These are phyloP conservation scores for Augiades crinisus DNA, from an alignment of 2,888 invertebrate genomes.

Conservation along the genomic window DNA sequence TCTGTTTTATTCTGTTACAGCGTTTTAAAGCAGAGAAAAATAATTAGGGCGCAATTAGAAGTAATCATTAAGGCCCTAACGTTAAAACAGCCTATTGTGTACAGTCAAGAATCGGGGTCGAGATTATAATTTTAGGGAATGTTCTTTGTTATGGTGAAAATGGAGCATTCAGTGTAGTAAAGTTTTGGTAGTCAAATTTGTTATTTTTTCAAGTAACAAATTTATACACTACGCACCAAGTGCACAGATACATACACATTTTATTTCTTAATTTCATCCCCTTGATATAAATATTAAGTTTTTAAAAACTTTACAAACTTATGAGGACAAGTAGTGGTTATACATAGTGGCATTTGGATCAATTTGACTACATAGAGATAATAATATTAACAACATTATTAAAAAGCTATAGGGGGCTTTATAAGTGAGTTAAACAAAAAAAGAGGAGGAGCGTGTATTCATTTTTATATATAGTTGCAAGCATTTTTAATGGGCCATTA, in stretches of 20 bases:
- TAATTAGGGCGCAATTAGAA: background rate
- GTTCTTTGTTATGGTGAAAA: slow-evolving; percentile 5
- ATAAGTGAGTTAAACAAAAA: no score
- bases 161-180: background rate
- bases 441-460: no score
- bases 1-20: background rate
- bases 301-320: no score
- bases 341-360: no score
- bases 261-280: no score
- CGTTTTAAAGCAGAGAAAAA: background rate
- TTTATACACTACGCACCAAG: background rate
- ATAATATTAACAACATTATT: no score
- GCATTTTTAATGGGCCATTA: no score
- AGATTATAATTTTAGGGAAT: slow-evolving; percentile 19
- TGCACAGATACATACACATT: background rate
- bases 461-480: no score
- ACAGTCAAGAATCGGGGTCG: slow-evolving; percentile 5
- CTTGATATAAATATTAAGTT: no score
- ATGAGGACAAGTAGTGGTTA: no score
- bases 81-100: slow-evolving; percentile 11
- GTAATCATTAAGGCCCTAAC: slow-evolving; percentile 10
- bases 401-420: no score
- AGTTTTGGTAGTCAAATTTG: background rate
- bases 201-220: background rate
- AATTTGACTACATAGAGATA: no score